These are phyloP conservation scores for Myoxocephalus aenaeus DNA, from an alignment of 2,797 vertebrate species.

Conservation along the genomic window DNA sequence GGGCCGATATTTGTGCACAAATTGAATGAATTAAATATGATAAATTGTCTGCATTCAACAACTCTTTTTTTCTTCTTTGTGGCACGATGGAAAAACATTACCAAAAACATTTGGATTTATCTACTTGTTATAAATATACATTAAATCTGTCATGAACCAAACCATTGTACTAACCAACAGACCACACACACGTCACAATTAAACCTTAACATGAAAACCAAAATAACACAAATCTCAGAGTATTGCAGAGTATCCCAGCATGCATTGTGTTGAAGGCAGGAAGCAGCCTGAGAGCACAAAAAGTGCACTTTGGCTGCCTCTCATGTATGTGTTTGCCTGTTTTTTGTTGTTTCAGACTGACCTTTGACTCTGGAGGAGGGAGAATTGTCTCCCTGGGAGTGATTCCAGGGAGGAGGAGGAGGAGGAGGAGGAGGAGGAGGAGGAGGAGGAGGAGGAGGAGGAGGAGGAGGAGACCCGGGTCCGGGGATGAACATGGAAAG, in stretches of 20 bases:
- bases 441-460: not conserved
- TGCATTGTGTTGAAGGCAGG: not conserved
- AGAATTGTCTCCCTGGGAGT: conserved; percentile 1
- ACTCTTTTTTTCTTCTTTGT: no score
- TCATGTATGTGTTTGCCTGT: conserved; percentile 13
- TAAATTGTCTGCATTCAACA: no score
- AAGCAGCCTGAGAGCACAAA: not conserved
- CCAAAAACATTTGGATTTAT: no score
- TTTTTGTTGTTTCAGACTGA: conserved; percentile 40
- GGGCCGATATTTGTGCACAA: no score
- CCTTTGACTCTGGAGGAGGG: conserved; percentile 13
- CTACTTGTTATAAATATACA: no score
- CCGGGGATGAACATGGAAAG: conserved; percentile 58
- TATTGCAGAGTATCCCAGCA: not conserved
- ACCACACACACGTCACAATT: no score
- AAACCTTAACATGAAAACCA: no score
- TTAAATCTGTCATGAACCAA: no score
- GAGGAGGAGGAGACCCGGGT: not conserved
- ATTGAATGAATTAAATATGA: no score
- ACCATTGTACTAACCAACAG: no score
- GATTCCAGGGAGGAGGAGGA: not conserved
- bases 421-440: not conserved
- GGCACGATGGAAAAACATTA: no score
- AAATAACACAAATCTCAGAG: no score
- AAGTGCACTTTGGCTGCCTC: not conserved